Evolutionary conservation across 1,140 invertebrate species (phyloP).

Genomic region (Hylaeus anthracinus): DNA sequence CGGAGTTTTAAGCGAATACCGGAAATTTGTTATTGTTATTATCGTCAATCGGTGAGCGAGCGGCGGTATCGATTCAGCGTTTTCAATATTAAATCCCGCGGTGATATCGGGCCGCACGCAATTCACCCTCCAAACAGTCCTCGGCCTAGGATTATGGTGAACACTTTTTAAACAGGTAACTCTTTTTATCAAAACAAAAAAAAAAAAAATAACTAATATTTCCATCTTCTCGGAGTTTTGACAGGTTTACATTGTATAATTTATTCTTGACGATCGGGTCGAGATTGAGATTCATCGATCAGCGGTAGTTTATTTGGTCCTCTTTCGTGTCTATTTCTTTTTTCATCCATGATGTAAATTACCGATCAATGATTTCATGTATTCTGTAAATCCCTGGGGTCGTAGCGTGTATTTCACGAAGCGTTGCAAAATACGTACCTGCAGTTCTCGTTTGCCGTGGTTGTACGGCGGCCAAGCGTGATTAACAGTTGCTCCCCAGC

Average conservation of each 20-base stretch:
- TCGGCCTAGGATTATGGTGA: background rate
- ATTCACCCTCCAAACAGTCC: background rate
- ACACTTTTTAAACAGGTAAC: slow-evolving; percentile 5
- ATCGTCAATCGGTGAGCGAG: slow-evolving; percentile 38
- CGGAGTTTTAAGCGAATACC: slow-evolving; percentile 1
- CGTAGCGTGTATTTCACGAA: slow-evolving; percentile 11
- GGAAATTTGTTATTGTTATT: slow-evolving; percentile 42
- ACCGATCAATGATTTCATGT: slow-evolving; percentile 5
- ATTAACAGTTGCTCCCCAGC: slow-evolving; percentile 57
- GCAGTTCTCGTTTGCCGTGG: slow-evolving; percentile 53
- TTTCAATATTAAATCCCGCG: slow-evolving; percentile 60
- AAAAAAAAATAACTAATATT: background rate
- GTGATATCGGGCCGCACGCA: slow-evolving; percentile 20
- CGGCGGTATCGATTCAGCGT: slow-evolving; percentile 48
- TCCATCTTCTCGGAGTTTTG: background rate
- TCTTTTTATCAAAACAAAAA: background rate
- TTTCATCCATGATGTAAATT: background rate
- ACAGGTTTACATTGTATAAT: background rate
- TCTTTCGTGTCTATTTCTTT: background rate
- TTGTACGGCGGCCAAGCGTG: slow-evolving; percentile 48
- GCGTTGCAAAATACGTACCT: slow-evolving; percentile 32
- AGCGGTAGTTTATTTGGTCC: no score
- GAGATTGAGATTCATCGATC: background rate
- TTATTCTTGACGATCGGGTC: background rate
- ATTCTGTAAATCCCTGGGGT: background rate